Base-by-base conservation (phyloP, 2,113 vertebrate genomes). In the Caloenas nicobarica region DNA sequence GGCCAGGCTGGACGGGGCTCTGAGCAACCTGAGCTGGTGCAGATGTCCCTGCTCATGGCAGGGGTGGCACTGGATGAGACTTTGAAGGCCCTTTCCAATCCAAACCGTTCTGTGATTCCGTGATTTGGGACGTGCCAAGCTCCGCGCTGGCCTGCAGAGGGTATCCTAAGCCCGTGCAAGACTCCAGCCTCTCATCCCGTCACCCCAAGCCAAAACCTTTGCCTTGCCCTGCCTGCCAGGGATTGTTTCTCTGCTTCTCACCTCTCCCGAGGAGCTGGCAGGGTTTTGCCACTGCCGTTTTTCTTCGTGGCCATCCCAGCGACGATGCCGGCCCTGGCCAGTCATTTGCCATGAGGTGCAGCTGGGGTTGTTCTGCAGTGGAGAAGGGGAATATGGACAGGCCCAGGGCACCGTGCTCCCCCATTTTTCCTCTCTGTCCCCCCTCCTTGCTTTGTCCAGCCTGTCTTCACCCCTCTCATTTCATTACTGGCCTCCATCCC, bases 121-220 rank as follows among this genome's bases (percentile, higher is more conserved):
- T 2, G 7, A 4, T 0, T 16, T 1, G 0, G 64, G 58, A 50
- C 0, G 3, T 93, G 92, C 1, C 25, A 66, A 72, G 84, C 89
- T 48, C 78, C 9, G 53, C 0, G 6, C 57, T 29, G 81, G 89
- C 93, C 96, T 96, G 95, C 78, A 97, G 95, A 95, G 91, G 93
- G 94, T 95, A 86, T 51, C 96, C 94, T 95, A 95, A 95, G 62
- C 74, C 89, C 8, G 5, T 50, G 62, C 91, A 91, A 79, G 8
- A 66, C 84, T 91, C 73, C 77, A 40, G 53, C 64, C 46, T 86
- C 15, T 0, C 16, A 9, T 38, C 53, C 65, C 3, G 9, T 36
- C 18, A 3, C 21, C 56, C 56, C 26, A 16, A 66, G 51, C 72
- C 48, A 17, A 56, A 70, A 42, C 10, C 23, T 77, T 68, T 50